These are phyloP conservation scores for Nowickia ferox DNA, from an alignment of 2,888 invertebrate genomes.

Conservation along the genomic window DNA sequence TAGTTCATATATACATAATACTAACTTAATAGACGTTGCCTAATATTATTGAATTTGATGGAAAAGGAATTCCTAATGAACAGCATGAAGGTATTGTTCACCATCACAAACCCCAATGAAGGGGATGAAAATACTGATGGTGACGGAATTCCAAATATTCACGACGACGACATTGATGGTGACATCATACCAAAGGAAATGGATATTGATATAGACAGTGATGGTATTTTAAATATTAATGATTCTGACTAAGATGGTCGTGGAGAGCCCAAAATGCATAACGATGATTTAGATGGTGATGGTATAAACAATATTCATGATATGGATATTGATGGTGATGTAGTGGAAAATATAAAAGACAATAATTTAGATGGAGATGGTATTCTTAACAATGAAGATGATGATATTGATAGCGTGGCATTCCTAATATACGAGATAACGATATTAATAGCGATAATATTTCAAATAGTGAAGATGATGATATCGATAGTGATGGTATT, in stretches of 20 bases:
- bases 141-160: conserved; percentile 73
- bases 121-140: conserved; percentile 75
- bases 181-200: conserved; percentile 84
- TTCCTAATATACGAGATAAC: conserved; percentile 84
- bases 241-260: conserved; percentile 75
- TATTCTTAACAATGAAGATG: conserved; percentile 75
- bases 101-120: conserved; percentile 76
- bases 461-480: conserved; percentile 73
- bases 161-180: conserved; percentile 78
- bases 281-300: conserved; percentile 76
- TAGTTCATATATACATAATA: conserved; percentile 70
- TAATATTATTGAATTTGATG: conserved; percentile 73
- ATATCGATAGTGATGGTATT: conserved; percentile 74
- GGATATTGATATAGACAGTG: conserved; percentile 73
- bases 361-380: conserved; percentile 76
- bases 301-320: conserved; percentile 75
- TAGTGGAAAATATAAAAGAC: conserved; percentile 76
- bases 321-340: conserved; percentile 78
- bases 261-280: conserved; percentile 82
- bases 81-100: conserved; percentile 78
- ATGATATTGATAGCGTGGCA: conserved; percentile 80
- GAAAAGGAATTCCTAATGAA: conserved; percentile 75
- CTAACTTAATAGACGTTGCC: conserved; percentile 76
- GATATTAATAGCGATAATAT: conserved; percentile 76
- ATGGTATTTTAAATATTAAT: conserved; percentile 81